A percentile compares a stretch with the other conserved stretches of the same genome.
Conservation (phyloP, 1,140 invertebrate species). For the Bombus waltoni region DNA sequence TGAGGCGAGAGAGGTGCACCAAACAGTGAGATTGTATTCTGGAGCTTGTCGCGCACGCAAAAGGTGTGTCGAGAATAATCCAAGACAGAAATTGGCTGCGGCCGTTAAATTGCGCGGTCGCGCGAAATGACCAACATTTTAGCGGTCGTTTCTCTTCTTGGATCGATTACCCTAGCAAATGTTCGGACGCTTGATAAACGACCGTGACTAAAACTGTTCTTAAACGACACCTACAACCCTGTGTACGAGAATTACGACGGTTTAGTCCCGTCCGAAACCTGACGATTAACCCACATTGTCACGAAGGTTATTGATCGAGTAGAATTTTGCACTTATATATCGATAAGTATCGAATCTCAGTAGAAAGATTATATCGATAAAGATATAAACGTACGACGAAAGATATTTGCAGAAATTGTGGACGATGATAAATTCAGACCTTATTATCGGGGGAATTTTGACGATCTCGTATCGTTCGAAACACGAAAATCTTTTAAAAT, state of each 20-base stretch:
- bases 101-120: slow-evolving; percentile 10
- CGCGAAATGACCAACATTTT: slow-evolving; percentile 18
- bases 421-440: no score
- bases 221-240: not conserved
- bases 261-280: no score
- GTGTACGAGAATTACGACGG: not conserved
- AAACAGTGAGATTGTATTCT: slow-evolving; percentile 5
- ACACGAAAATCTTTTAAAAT: no score
- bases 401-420: no score
- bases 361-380: no score
- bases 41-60: not conserved
- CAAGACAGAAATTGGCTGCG: not conserved
- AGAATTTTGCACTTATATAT: no score
- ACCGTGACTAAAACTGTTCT: not conserved
- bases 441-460: no score
- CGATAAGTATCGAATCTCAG: no score
- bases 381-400: no score
- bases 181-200: not conserved
- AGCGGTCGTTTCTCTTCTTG: not conserved
- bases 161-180: slow-evolving; percentile 27
- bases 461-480: no score
- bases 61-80: slow-evolving; percentile 38
- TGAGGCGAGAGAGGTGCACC: not conserved
- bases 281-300: no score
- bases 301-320: no score